Evolutionary conservation across 37 sponge, comb jelly and placozoan species (phyloP).

Genomic region (Hormiphora californensis): DNA sequence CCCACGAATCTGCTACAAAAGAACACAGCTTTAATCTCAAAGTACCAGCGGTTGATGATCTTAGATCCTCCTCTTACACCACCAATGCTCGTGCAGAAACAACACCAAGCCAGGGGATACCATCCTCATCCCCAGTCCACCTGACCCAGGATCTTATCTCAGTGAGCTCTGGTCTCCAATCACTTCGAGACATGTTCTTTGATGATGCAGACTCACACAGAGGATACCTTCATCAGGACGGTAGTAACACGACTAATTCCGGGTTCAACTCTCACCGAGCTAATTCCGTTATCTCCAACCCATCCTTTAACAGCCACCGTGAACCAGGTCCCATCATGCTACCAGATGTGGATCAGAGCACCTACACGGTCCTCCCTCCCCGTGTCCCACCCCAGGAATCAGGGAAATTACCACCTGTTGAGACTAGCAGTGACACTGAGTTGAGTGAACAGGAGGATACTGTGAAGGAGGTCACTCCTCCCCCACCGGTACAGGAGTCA

Average conservation of each 20-base stretch:
- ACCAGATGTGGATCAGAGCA: slow-evolving; percentile 31
- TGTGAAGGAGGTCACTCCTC: neutral
- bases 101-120: too few species aligned
- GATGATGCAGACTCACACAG: slow-evolving; percentile 34
- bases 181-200: slow-evolving; percentile 40
- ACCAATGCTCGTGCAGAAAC: slow-evolving; percentile 45
- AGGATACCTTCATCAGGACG: neutral
- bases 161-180: slow-evolving; percentile 35
- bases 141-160: too few species aligned
- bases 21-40: too few species aligned
- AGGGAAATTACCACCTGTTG: neutral
- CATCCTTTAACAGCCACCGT: slow-evolving; percentile 29
- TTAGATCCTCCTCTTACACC: neutral
- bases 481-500: neutral
- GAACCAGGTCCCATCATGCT: neutral
- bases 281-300: neutral
- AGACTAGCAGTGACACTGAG: neutral
- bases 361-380: neutral
- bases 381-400: neutral
- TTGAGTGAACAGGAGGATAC: neutral
- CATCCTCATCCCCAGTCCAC: too few species aligned
- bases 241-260: neutral
- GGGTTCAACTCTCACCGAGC: neutral
- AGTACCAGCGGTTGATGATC: too few species aligned
- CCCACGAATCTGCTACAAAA: neutral